A percentile compares a stretch with the other conserved stretches of the same genome.
Evolutionary conservation across 92 coral and sea anemone genomes (phyloP).

Genomic region (Phymanthus crucifer): DNA sequence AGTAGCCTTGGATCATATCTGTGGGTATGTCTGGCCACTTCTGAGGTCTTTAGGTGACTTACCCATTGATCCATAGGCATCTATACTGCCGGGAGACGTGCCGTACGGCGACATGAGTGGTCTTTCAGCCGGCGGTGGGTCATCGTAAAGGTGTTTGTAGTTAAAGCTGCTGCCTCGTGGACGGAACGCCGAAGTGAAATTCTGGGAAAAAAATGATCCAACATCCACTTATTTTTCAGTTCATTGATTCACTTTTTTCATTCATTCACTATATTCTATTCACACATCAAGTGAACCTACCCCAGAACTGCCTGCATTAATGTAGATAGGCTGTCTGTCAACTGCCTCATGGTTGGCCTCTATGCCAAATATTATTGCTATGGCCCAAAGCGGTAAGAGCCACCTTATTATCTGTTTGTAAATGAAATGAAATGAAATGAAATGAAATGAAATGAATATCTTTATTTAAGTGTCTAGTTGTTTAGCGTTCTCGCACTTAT

Average conservation of each 20-base stretch:
- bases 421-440: too few relatives aligned
- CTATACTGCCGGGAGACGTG: constrained; percentile 63
- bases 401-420: constrained; percentile 73
- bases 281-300: constrained; percentile 31
- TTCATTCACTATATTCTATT: background rate
- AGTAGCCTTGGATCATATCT: constrained; percentile 4
- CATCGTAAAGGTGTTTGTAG: constrained; percentile 68
- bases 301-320: constrained; percentile 63
- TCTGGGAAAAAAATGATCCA: too few relatives aligned
- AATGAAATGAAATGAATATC: too few relatives aligned
- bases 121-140: constrained; percentile 33
- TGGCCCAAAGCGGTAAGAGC: constrained; percentile 92
- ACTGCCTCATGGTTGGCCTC: constrained; percentile 68
- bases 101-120: constrained; percentile 47
- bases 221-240: background rate
- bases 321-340: constrained; percentile 55
- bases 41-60: constrained; percentile 33
- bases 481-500: too few relatives aligned
- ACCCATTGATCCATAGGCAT: constrained; percentile 58
- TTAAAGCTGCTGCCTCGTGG: constrained; percentile 83
- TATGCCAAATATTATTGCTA: constrained; percentile 89
- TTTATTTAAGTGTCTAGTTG: too few relatives aligned
- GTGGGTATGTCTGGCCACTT: constrained; percentile 33
- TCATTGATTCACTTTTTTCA: background rate
- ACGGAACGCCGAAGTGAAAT: constrained; percentile 85